Percentiles rank a stretch among this genome's conserved stretches.
Evolutionary conservation across 2,797 vertebrate genomes (phyloP).

Genomic region (Catharus ustulatus): DNA sequence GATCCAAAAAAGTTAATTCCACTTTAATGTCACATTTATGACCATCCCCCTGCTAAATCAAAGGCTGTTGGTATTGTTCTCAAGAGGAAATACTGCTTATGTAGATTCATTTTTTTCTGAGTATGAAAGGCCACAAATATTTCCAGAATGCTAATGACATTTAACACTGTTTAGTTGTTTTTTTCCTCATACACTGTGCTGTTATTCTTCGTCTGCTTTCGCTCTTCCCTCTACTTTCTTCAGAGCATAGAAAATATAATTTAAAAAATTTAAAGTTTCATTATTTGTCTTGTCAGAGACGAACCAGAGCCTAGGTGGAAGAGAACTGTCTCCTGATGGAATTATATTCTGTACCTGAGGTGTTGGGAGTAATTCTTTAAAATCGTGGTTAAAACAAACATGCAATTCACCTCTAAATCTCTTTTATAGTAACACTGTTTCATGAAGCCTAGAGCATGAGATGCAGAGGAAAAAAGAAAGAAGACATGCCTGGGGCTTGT

Average conservation of each 20-base stretch:
- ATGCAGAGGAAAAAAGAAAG: not conserved
- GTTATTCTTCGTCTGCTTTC: not conserved
- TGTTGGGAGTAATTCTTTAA: not conserved
- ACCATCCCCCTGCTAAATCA: not conserved
- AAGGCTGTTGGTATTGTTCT: constrained; percentile 3
- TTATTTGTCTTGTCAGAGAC: not conserved
- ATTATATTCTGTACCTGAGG: not conserved
- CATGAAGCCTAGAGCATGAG: not conserved
- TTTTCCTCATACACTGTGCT: not conserved
- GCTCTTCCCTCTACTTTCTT: not conserved
- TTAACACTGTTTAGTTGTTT: not conserved
- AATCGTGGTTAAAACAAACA: not conserved
- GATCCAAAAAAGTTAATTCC: not conserved
- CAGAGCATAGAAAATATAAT: not conserved
- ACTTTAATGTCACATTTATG: not conserved
- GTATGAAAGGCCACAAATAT: constrained; percentile 35
- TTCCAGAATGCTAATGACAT: constrained; percentile 26
- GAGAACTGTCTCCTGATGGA: not conserved
- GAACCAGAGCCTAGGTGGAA: not conserved
- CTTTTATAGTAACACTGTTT: not conserved
- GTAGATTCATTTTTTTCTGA: not conserved
- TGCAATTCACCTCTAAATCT: not conserved
- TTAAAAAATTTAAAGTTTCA: not conserved
- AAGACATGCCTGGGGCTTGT: not conserved
- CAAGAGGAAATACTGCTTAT: not conserved